Evolutionary conservation across 2,797 vertebrate genomes (phyloP), one percentile per base, ranked within the genome.

Genomic region (Chromobotia macracanthus): DNA sequence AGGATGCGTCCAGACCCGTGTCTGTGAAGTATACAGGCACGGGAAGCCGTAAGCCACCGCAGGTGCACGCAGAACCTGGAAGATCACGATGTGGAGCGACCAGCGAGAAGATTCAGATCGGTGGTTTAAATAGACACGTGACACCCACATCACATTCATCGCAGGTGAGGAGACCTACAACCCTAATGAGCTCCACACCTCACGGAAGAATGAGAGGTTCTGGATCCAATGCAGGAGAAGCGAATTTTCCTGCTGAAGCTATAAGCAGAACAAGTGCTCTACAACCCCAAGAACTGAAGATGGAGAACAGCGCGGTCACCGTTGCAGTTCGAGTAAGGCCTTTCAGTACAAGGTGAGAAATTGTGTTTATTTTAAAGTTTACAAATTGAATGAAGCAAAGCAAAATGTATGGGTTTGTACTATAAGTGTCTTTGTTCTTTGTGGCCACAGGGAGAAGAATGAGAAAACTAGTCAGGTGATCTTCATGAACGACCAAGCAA

Each of bases 251-350:
- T 0, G 53, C 63, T 58, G 89, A 87, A 18, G 75, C 80, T 48
- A n/a, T 55, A 12, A 56, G 72, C 4, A 16, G 58, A 31, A 83
- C 84, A 80, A 88, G 82, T 16, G 81, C 58, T n/a, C 19, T 35
- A n/a, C 60, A 81, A 55, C 81, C 82, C 31, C 86, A 87, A 50
- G 92, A 91, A 3, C 81, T 93, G 0, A 92, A 93, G 87, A 93
- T 92, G 89, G 96, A 96, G 80, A 96, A 93, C 88, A 97, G 96
- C 75, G 96, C 96, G 8, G 95, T 99, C 78, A 94, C 91, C 0
- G 97, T 99, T n/a, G 97, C 97, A 0, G 96, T 96, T 5, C 93
- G 97, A 0, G 88, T 97, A 0, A 92, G 97, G 0, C 97, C 97
- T 23, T 96, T 99, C 88, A 97, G 81, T 80, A 89, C 81, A 84